Evolutionary conservation across 2,113 vertebrate genomes (phyloP), one percentile per base, ranked within the genome.

Genomic region (Peromyscus leucopus): DNA sequence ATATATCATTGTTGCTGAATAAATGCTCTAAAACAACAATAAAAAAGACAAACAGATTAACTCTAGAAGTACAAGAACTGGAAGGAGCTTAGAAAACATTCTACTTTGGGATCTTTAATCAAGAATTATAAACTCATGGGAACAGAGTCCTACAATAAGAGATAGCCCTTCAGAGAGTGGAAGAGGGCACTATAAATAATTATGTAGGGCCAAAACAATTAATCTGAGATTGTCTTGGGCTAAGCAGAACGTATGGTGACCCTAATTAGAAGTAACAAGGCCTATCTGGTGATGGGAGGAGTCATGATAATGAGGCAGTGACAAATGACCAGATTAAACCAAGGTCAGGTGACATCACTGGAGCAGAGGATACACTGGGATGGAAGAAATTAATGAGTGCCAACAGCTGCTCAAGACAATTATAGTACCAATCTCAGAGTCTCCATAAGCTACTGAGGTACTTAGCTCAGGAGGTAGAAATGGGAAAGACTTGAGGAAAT

Each of bases 261-360:
- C 13, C 21, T 89, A 96, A 94, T 96, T 91, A 91, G 31, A 89
- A 93, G 36, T 88, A 89, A 95, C n/a, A 75, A 87, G 67, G 13
- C 8, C 31, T 33, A 83, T 84, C 48, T 86, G 12, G 80, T 91
- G 85, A 94, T 69, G 31, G 91, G 78, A 94, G 24, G 72, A 91
- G 55, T 69, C 67, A 75, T 71, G 22, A 94, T 65, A 93, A 83
- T 83, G 39, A 95, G 9, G 12, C 83, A 90, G 22, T 93, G 87
- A 94, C 67, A 94, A 94, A 96, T 2, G 13, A 94, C 55, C 42
- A 85, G 74, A 91, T 91, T 95, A 83, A 76, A 92, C 11, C 28
- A 67, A 89, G 24, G 31, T 94, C 74, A 94, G 21, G 1, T 76
- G 78, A 94, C 12, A 87, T 93, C 72, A 69, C 1, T 94, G 92